Base-by-base conservation (phyloP, 2,797 vertebrate genomes). In the Protonibea diacanthus region DNA sequence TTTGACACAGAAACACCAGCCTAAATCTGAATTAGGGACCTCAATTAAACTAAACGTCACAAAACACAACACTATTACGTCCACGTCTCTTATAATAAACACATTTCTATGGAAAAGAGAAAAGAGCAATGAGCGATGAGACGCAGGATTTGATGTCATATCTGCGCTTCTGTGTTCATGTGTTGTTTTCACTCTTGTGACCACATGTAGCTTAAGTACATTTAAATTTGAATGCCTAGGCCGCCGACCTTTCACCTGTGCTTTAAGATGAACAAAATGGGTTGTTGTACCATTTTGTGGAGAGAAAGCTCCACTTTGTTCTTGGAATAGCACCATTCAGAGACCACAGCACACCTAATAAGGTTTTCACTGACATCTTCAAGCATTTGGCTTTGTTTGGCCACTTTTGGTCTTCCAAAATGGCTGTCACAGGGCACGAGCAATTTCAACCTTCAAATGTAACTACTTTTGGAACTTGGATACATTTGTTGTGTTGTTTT, bases 1-100 rank as follows among this genome's bases (percentile, higher is more conserved):
- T 88, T 84, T 69, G 76, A 86, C 87, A 82, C 74, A 75, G 78
- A 84, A 82, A 72, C 72, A 72, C 15, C 20, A 3, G 45, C 44
- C 44, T 53, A 48, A 80, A 53, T 81, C 63, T 62, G 81, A 55
- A 78, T 85, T 71, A 85, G 45, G 52, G 38, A 33, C 61, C 11
- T 78, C 74, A 55, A 63, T 86, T 88, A 76, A 85, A 66, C 62
- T 15, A 29, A 47, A 45, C 27, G 52, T 74, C 65, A 53, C 42
- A 20, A 68, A 71, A 53, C 61, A 55, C 47, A 25, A 65, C 4
- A 6, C 20, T 13, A 5, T 40, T 48, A 21, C 40, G 18, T 53
- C n/a, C 3, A 29, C 57, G 42, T 44, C 69, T 45, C 5, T 23
- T 14, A 38, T 29, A n/a, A 55, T 10, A 13, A 71, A 78, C 27